These are phyloP conservation scores for Neogobius melanostomus DNA, from an alignment of 2,113 vertebrate species.

Conservation along the genomic window DNA sequence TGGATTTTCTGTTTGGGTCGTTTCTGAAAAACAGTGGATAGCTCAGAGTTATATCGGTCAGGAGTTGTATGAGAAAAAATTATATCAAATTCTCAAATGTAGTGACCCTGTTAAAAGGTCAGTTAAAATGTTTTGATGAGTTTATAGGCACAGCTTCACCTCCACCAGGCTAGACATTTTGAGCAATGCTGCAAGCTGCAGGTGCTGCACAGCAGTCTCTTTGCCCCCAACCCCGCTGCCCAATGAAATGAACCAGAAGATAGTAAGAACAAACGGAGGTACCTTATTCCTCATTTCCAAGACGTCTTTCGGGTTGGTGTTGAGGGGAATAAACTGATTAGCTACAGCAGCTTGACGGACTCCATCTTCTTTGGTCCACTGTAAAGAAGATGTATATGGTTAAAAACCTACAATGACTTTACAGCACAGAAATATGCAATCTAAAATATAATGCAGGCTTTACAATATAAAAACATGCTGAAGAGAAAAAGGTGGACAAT, in stretches of 20 bases:
- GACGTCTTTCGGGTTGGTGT: constrained; percentile 97
- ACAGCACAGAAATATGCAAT: constrained; percentile 52
- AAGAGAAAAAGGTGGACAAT: constrained; percentile 67
- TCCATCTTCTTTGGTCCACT: constrained; percentile 98
- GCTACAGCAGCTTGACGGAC: constrained; percentile 89
- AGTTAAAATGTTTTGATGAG: no score
- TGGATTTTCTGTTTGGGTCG: no score
- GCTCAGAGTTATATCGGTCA: no score
- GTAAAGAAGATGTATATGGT: constrained; percentile 78
- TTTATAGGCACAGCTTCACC: no score
- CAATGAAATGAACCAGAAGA: neutral
- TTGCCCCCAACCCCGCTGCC: no score
- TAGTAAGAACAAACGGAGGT: neutral
- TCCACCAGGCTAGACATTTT: no score
- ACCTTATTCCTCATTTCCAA: constrained; percentile 99
- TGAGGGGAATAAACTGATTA: constrained; percentile 98
- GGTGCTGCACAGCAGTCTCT: no score
- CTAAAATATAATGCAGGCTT: constrained; percentile 63
- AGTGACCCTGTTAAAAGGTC: no score
- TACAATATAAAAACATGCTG: constrained; percentile 83
- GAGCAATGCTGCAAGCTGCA: no score
- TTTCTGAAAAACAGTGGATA: no score
- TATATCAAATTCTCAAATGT: no score
- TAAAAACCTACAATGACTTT: constrained; percentile 39
- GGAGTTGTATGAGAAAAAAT: no score